Evolutionary conservation across 2,797 vertebrate species (phyloP).

Genomic region (Lutra lutra): DNA sequence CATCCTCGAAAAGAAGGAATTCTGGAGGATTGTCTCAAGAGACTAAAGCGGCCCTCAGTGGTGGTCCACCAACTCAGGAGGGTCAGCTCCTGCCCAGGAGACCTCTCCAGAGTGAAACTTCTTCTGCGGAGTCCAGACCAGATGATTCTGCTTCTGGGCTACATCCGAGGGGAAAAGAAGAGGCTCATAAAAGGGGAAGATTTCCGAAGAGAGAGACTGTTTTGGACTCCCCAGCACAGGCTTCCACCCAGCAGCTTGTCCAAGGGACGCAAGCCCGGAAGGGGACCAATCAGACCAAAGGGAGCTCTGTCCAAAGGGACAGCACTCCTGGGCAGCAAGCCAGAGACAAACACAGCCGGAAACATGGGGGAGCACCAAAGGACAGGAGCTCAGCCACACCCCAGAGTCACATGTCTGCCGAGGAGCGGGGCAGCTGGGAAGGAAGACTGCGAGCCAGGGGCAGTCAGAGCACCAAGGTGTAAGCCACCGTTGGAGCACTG

Average conservation of each 20-base stretch:
- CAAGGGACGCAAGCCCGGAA: not conserved
- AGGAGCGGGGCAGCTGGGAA: not conserved
- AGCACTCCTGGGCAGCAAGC: not conserved
- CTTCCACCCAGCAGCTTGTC: not conserved
- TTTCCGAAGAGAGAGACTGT: not conserved
- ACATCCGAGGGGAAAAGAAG: not conserved
- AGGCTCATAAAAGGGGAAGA: not conserved
- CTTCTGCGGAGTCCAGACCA: accelerated
- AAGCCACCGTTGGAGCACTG: not conserved
- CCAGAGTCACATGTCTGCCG: not conserved
- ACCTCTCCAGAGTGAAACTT: not conserved
- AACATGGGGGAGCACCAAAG: not conserved
- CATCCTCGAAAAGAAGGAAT: not conserved
- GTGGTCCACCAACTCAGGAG: not conserved
- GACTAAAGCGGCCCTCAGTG: not conserved
- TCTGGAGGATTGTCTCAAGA: not conserved
- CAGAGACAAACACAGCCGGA: not conserved
- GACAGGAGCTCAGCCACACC: not conserved
- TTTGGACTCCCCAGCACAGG: accelerated
- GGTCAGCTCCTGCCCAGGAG: accelerated
- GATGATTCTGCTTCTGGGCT: not conserved
- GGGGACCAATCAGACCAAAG: not conserved
- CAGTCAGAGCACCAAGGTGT: slow-evolving; percentile 67
- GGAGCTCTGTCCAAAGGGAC: not conserved
- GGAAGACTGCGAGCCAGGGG: slow-evolving; percentile 43